A percentile compares a stretch with the other conserved stretches of the same genome.
phyloP scores from a whole-genome alignment of 1,140 invertebrate genomes.

The Metopolophium dirhodum region DNA sequence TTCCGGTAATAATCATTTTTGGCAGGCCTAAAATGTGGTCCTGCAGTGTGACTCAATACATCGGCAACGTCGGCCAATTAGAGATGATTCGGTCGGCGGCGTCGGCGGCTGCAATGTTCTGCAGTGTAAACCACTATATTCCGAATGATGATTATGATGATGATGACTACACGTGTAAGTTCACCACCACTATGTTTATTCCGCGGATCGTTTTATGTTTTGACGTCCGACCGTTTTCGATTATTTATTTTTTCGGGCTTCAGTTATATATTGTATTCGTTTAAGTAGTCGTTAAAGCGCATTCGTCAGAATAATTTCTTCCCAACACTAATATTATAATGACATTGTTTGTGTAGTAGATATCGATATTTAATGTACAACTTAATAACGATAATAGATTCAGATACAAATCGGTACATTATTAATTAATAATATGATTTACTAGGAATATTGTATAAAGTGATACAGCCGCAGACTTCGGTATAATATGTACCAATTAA shows the following conservation, averaged over 20 bases:
- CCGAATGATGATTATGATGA: neutral
- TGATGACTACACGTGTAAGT: neutral
- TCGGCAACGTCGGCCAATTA: neutral
- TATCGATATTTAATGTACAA: neutral
- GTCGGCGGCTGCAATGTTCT: neutral
- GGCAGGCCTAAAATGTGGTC: neutral
- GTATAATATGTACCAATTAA: neutral
- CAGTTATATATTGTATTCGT: neutral
- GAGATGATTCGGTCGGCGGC: neutral
- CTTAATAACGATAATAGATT: neutral
- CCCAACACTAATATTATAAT: neutral
- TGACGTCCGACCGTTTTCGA: neutral
- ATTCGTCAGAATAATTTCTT: neutral
- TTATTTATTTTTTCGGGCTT: neutral
- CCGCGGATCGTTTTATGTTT: no score
- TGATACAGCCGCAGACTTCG: neutral
- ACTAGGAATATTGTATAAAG: neutral
- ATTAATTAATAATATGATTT: neutral
- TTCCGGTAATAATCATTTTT: neutral
- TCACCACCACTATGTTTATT: neutral
- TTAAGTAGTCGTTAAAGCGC: neutral
- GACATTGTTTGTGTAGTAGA: no score
- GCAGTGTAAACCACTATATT: neutral
- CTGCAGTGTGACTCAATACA: neutral
- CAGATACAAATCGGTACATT: neutral